Evolutionary conservation across 1,140 invertebrate genomes (phyloP).

Genomic region (Notospermus geniculatus): DNA sequence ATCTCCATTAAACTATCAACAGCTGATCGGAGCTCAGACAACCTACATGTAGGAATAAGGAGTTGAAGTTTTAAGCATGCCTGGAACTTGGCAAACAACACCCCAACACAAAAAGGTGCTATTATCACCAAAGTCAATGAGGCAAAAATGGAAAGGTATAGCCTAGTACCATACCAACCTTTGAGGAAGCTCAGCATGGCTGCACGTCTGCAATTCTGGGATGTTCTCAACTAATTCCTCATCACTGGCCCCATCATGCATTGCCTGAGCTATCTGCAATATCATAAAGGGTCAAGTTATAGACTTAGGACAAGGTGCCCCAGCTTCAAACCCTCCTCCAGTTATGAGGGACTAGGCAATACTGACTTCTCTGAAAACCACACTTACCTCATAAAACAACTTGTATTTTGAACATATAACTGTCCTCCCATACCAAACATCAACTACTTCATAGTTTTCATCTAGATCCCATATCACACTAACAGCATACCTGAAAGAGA

Average conservation of each 20-base stretch:
- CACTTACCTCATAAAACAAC: slow-evolving; percentile 52
- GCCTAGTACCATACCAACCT: slow-evolving; percentile 23
- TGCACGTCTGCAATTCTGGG: slow-evolving; percentile 39
- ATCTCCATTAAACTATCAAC: slow-evolving; percentile 40
- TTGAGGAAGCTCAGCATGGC: slow-evolving; percentile 18
- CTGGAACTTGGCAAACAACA: too few species aligned
- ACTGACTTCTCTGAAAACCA: background rate
- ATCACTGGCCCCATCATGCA: slow-evolving; percentile 37
- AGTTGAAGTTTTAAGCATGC: too few species aligned
- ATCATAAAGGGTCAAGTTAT: background rate
- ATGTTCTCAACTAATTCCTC: slow-evolving; percentile 41
- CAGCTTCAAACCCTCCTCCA: too few species aligned
- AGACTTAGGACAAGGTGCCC: too few species aligned
- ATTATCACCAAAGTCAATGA: too few species aligned
- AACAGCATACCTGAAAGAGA: slow-evolving; percentile 48
- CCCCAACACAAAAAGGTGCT: too few species aligned
- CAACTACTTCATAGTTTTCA: slow-evolving; percentile 38
- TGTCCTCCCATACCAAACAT: slow-evolving; percentile 54
- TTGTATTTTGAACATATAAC: slow-evolving; percentile 54
- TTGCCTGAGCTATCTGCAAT: slow-evolving; percentile 48
- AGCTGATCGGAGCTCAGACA: slow-evolving; percentile 35
- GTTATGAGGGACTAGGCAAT: background rate
- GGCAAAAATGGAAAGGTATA: too few species aligned
- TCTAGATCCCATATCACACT: slow-evolving; percentile 55
- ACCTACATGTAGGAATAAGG: slow-evolving; percentile 30